A percentile compares a stretch with the other conserved stretches of the same genome.
These are phyloP conservation scores for Patella vulgata DNA, from an alignment of 1,140 invertebrate species.

Conservation along the genomic window DNA sequence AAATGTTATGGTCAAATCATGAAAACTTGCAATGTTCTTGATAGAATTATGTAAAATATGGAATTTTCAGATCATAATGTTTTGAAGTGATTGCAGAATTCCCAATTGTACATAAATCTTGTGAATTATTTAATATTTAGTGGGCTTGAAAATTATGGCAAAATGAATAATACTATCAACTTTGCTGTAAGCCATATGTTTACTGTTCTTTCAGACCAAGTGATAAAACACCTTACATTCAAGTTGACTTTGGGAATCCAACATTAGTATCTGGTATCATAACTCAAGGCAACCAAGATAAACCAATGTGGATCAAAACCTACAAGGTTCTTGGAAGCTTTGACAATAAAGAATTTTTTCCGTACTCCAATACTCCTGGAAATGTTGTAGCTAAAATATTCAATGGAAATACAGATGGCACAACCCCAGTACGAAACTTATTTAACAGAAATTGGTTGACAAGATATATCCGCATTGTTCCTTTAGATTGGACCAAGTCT, in stretches of 20 bases:
- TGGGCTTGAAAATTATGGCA: too few relatives aligned
- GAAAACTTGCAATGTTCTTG: too few relatives aligned
- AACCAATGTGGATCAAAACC: slow-evolving; percentile 52
- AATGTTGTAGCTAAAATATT: slow-evolving; percentile 30
- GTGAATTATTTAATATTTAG: too few relatives aligned
- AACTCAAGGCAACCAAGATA: slow-evolving; percentile 33
- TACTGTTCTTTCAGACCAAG: slow-evolving; percentile 24
- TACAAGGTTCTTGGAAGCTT: slow-evolving; percentile 59
- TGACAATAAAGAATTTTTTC: slow-evolving; percentile 47
- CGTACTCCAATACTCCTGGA: slow-evolving; percentile 34
- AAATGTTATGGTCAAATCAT: too few relatives aligned
- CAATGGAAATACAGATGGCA: slow-evolving; percentile 34
- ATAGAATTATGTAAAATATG: too few relatives aligned
- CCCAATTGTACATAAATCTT: too few relatives aligned
- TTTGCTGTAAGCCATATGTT: too few relatives aligned
- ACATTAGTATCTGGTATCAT: slow-evolving; percentile 34
- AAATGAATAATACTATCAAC: too few relatives aligned
- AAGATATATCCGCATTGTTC: slow-evolving; percentile 36
- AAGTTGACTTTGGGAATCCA: slow-evolving; percentile 26
- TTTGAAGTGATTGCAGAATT: too few relatives aligned
- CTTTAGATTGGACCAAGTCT: slow-evolving; percentile 4
- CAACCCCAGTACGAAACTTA: slow-evolving; percentile 26
- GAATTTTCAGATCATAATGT: too few relatives aligned
- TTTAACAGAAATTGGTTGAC: slow-evolving; percentile 47
- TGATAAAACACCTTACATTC: slow-evolving; percentile 31